Percentiles rank a stretch among this genome's conserved stretches.
Evolutionary conservation across 1,140 invertebrate genomes (phyloP).

Genomic region (Aplysia californica): DNA sequence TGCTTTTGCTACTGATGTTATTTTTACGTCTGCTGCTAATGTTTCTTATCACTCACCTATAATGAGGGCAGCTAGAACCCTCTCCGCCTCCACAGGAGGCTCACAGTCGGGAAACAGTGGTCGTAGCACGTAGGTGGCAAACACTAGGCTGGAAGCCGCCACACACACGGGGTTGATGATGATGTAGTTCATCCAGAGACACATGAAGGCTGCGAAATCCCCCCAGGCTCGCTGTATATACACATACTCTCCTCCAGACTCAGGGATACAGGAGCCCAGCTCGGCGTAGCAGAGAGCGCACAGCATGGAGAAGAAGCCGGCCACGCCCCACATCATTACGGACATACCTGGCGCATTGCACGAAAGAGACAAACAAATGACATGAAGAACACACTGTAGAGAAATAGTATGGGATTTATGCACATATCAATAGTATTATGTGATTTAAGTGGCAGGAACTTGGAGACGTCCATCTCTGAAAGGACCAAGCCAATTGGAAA

Average conservation of each 20-base stretch:
- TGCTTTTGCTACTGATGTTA: background rate
- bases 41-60: constrained; percentile 49
- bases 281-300: constrained; percentile 93
- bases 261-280: constrained; percentile 91
- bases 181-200: constrained; percentile 84
- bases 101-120: constrained; percentile 78
- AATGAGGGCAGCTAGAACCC: constrained; percentile 50
- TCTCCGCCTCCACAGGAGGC: constrained; percentile 41
- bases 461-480: too few species aligned
- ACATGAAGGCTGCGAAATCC: constrained; percentile 84
- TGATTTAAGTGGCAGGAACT: too few species aligned
- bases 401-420: too few species aligned
- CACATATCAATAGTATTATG: too few species aligned
- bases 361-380: too few species aligned
- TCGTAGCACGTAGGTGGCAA: constrained; percentile 93
- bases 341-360: constrained; percentile 82
- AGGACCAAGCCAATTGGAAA: too few species aligned
- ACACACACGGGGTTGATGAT: constrained; percentile 86
- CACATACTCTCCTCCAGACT: constrained; percentile 96
- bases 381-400: too few species aligned
- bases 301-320: constrained; percentile 83
- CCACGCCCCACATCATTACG: constrained; percentile 83
- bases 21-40: background rate
- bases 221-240: constrained; percentile 93
- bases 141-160: constrained; percentile 95